Conservation (phyloP, 2,797 vertebrate species). For the Coilia nasus region DNA sequence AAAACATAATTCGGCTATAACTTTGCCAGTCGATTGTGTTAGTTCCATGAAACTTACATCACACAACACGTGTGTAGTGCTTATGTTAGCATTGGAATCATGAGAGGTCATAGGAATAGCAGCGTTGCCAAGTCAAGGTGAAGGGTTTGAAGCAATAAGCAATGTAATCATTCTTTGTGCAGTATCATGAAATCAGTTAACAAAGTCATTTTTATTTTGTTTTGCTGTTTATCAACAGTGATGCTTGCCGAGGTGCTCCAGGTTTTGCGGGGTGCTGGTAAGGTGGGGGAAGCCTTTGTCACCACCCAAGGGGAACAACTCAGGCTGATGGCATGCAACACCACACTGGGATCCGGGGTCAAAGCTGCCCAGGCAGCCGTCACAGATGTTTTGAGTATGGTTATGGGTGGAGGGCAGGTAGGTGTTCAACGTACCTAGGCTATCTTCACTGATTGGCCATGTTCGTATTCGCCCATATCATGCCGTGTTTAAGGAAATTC, state of each 20-base stretch:
- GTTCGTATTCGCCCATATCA: too few species aligned
- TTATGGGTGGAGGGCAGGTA: conserved; percentile 66
- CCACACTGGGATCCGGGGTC: conserved; percentile 68
- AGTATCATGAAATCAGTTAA: too few species aligned
- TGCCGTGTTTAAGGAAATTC: too few species aligned
- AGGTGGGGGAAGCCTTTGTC: conserved; percentile 74
- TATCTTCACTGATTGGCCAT: not conserved
- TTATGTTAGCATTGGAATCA: not conserved
- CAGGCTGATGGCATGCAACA: conserved; percentile 70
- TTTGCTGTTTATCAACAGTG: conserved; percentile 49
- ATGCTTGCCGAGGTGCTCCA: conserved; percentile 73
- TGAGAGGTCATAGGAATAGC: not conserved
- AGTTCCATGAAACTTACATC: not conserved
- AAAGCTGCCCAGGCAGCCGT: conserved; percentile 67
- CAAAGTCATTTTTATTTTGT: too few species aligned
- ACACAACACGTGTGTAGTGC: not conserved
- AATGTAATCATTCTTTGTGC: not conserved
- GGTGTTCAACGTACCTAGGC: conserved; percentile 19
- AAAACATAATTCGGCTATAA: not conserved
- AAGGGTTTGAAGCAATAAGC: not conserved
- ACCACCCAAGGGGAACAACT: conserved; percentile 76
- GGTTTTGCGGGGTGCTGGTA: conserved; percentile 77
- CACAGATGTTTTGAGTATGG: conserved; percentile 61
- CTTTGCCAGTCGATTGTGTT: not conserved
- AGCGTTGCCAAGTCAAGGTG: not conserved